Evolutionary conservation across 2,888 invertebrate genomes (phyloP), one percentile per base, ranked within the genome.

Genomic region (Callyntrura sp.): DNA sequence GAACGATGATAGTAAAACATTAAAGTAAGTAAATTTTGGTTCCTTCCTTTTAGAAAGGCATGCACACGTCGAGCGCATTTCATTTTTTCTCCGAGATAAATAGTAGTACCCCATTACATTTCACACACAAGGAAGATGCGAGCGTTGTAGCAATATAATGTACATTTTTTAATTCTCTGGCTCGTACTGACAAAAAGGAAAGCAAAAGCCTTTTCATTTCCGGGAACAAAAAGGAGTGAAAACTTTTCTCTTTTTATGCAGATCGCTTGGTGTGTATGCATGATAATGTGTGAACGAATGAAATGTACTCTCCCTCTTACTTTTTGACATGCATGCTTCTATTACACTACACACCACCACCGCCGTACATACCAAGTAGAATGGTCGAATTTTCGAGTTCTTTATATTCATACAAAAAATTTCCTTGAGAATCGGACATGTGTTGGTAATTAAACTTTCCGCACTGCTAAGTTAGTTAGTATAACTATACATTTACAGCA

Each of bases 371-470:
- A 68, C 82, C n/a, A 78, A 90, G 90, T 78, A 81, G 84, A 92
- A 88, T 88, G 90, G 90, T 91, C 91, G 83, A 91, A 92, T 92
- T 92, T 91, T 90, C 87, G 83, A 91, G 87, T 92, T 91, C 87
- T 92, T 92, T 90, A 90, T 91, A 91, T 92, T 91, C 92, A 92
- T 91, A 88, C 92, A 91, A 57, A 83, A n/a, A 86, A 82, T 73
- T 57, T 76, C 86, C 85, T 78, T 91, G 92, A 86, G 92, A 92
- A 92, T 90, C 70, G 91, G 92, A 90, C 92, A 92, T 91, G 91
- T 91, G 92, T 91, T 91, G 90, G 90, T 91, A 92, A 92, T 92
- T 92, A 92, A 92, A 92, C 86, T 92, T 92, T 91, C 79, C 79
- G 78, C 65, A 79, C 76, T 78, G 78, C 28, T 78, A 35, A 43